A percentile compares a stretch with the other conserved stretches of the same genome.
Conservation (phyloP, 92 coral and sea anemone species). For the Porites evermanni region DNA sequence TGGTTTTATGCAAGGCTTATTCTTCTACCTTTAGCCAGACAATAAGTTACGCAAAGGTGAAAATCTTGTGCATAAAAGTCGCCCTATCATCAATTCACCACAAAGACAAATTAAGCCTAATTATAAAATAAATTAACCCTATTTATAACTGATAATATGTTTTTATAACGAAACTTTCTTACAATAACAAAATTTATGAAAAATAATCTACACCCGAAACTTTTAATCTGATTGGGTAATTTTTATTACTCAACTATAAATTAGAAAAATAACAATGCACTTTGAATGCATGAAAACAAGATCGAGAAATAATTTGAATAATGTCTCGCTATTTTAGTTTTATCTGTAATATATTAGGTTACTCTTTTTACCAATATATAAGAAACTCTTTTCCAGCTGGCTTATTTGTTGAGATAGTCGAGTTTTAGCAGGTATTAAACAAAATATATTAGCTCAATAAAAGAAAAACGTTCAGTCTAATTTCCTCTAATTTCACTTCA, state of each 20-base stretch:
- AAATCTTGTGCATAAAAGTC: background rate
- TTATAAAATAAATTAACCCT: no score
- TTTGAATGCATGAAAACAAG: background rate
- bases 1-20: background rate
- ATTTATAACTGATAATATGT: no score
- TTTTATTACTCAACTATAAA: background rate
- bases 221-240: background rate
- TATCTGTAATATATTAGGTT: conserved; percentile 18
- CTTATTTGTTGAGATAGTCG: background rate
- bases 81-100: background rate
- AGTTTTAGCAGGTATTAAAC: background rate
- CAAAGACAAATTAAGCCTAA: background rate
- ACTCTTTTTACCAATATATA: conserved; percentile 16
- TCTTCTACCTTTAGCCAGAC: background rate
- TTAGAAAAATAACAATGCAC: conserved; percentile 25
- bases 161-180: background rate
- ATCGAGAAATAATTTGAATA: conserved; percentile 11
- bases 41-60: background rate
- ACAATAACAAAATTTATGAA: background rate
- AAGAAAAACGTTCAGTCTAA: no score
- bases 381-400: background rate
- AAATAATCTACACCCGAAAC: background rate
- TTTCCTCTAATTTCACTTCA: no score
- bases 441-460: no score
- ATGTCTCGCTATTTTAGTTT: background rate